Percentiles rank a stretch among this genome's conserved stretches.
phyloP scores from a whole-genome alignment of 1,140 invertebrate species.

The Zelostemma sp. region DNA sequence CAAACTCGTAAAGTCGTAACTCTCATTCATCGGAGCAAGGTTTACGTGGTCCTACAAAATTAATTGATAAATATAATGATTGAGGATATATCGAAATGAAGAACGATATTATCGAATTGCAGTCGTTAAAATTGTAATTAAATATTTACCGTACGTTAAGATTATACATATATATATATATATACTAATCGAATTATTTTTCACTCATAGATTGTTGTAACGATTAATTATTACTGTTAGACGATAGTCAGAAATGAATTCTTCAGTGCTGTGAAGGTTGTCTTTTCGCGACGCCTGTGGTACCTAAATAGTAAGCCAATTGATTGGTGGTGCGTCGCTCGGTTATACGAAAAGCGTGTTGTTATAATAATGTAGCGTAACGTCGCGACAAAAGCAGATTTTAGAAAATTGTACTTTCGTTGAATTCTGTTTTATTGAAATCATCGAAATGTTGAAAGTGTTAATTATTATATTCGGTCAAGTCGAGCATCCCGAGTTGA shows the following conservation, averaged over 20 bases:
- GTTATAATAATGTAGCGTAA: too few species aligned
- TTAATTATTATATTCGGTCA: too few species aligned
- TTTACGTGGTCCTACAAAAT: slow-evolving; percentile 69
- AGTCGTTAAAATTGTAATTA: slow-evolving; percentile 65
- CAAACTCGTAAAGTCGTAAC: too few species aligned
- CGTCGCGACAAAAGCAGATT: too few species aligned
- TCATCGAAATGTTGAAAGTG: too few species aligned
- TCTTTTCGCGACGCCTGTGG: slow-evolving; percentile 61
- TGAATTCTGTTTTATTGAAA: too few species aligned
- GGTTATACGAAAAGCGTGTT: not conserved
- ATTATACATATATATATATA: slow-evolving; percentile 52
- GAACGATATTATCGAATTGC: slow-evolving; percentile 59
- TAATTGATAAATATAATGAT: slow-evolving; percentile 59
- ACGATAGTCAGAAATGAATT: slow-evolving; percentile 61
- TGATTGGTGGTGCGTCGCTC: slow-evolving; percentile 42
- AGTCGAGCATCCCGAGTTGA: too few species aligned
- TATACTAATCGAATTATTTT: slow-evolving; percentile 65
- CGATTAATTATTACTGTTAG: slow-evolving; percentile 62
- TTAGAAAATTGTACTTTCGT: too few species aligned
- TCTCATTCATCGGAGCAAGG: too few species aligned
- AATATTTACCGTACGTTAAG: slow-evolving; percentile 67
- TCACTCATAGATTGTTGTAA: slow-evolving; percentile 66
- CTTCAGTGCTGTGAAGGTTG: slow-evolving; percentile 70
- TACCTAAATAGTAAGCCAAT: slow-evolving; percentile 60
- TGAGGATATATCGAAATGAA: slow-evolving; percentile 49